Percentiles rank a stretch among this genome's conserved stretches.
phyloP scores from a whole-genome alignment of 2,888 invertebrate genomes.

The Aquatica leii region DNA sequence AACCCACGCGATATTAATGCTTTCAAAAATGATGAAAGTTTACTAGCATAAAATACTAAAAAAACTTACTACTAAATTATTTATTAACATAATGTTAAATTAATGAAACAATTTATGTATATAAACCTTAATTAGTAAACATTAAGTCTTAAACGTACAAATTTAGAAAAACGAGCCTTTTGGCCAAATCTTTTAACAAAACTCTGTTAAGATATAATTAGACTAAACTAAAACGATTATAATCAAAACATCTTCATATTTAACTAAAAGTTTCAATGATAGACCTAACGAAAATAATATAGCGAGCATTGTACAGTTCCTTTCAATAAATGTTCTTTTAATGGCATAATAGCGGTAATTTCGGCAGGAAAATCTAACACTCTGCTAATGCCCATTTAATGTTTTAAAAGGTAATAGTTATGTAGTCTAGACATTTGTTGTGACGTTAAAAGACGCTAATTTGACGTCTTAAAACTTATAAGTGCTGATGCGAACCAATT shows the following conservation, averaged over 20 bases:
- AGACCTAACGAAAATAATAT: slow-evolving; percentile 28
- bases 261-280: slow-evolving; percentile 24
- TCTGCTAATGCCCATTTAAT: slow-evolving; percentile 51
- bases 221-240: slow-evolving; percentile 15
- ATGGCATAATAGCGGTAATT: slow-evolving; percentile 40
- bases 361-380: slow-evolving; percentile 48
- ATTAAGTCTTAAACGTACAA: too few relatives aligned
- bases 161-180: too few relatives aligned
- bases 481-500: slow-evolving; percentile 45
- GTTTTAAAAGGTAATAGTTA: slow-evolving; percentile 51
- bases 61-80: too few relatives aligned
- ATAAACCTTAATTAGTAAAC: too few relatives aligned
- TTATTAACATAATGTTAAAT: too few relatives aligned
- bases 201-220: background rate
- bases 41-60: too few relatives aligned
- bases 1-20: too few relatives aligned
- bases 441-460: slow-evolving; percentile 56
- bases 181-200: too few relatives aligned
- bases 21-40: too few relatives aligned
- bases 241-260: slow-evolving; percentile 30
- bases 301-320: slow-evolving; percentile 19
- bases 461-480: slow-evolving; percentile 53
- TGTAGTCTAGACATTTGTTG: slow-evolving; percentile 50
- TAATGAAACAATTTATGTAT: too few relatives aligned
- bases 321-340: slow-evolving; percentile 40